Percentiles rank a stretch among this genome's conserved stretches.
These are phyloP conservation scores for Cirrhinus molitorella DNA, from an alignment of 2,797 vertebrate species.

Conservation along the genomic window DNA sequence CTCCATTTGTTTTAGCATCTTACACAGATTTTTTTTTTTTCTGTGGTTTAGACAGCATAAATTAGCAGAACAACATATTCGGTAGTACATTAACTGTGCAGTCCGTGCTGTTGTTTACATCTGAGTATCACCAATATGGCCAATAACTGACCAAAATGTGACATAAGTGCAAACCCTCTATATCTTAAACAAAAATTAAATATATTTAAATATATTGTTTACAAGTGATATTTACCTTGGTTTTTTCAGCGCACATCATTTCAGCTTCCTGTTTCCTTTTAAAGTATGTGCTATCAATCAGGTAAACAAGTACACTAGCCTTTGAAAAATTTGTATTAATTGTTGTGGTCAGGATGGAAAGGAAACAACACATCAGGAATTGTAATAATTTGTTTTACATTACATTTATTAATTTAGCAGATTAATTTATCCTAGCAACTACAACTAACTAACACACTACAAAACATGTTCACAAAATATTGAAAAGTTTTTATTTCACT, in stretches of 20 bases:
- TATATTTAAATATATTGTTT: neutral
- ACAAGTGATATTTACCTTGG: neutral
- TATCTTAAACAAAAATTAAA: neutral
- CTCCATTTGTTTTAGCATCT: no score
- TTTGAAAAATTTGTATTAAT: neutral
- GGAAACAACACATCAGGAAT: neutral
- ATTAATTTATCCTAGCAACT: no score
- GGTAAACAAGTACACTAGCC: neutral
- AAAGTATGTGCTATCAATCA: neutral
- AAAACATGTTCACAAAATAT: neutral
- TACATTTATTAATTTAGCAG: neutral
- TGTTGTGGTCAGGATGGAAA: neutral
- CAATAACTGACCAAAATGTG: no score
- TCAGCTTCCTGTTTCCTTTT: neutral
- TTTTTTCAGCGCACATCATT: neutral
- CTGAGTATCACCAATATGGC: no score
- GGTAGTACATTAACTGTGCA: no score
- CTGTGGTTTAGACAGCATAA: no score
- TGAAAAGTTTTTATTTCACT: no score
- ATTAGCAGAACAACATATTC: no score
- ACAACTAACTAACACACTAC: no score
- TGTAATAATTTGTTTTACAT: neutral
- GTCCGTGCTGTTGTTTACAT: no score
- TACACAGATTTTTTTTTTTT: no score
- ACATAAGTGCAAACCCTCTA: no score